Evolutionary conservation across 2,113 vertebrate species (phyloP), one percentile per base, ranked within the genome.

Genomic region (Misgurnus anguillicaudatus): DNA sequence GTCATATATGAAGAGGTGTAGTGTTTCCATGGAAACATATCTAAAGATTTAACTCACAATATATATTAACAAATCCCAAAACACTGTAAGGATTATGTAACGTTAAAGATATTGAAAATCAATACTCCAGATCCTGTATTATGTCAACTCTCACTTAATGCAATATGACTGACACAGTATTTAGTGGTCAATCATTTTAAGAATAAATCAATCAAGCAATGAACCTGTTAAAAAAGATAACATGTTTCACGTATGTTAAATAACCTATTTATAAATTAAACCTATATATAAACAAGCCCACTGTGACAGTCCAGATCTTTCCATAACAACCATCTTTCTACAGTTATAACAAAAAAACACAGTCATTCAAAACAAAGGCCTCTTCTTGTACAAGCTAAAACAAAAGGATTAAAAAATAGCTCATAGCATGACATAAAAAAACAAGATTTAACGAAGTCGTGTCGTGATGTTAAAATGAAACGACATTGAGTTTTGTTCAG

Each of bases 281-380:
- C 6, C 1, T 53, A 19, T 0, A 16, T 17, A 69, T 53, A 17
- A 69, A 16, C 24, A 31, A 31, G 16, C 7, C 11, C 6, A 57
- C 11, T 21, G 2, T 39, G 10, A 72, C 51, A 58, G n/a, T 58
- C 47, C 36, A 38, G 16, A 16, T 31, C 31, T 55, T 38, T 66
- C 64, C 17, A 70, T 55, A 5, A 39, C 5, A 16, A 51, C 17
- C 7, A 16, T 16, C 65, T 17, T 14, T 31, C 24, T 31, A 14
- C 24, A 38, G 24, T 16, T 51, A 3, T 39, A 57, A 38, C 17
- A 72, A 72, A 72, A 36, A 58, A 72, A n/a, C n/a, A n/a, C n/a
- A 57, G n/a, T 58, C 53, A 42, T 72, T 72, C 14, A 58, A 71
- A n/a, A 36, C 21, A 55, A 58, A 72, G 53, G 70, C 70, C 70